These are phyloP conservation scores for Clarias batrachus DNA, from an alignment of 2,113 vertebrate genomes.

Conservation along the genomic window DNA sequence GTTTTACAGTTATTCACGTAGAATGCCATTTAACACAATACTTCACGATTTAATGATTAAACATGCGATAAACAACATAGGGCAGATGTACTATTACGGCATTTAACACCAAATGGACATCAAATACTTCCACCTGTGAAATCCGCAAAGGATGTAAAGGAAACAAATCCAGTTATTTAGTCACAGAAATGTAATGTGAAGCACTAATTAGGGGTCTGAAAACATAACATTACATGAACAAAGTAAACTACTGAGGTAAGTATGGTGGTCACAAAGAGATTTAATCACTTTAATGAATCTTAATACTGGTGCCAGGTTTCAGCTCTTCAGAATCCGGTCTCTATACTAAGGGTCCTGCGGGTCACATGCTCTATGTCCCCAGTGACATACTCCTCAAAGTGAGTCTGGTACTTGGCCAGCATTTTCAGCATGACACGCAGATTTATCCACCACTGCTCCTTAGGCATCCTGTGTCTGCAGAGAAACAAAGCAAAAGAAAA, in stretches of 20 bases:
- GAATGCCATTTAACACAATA: background rate
- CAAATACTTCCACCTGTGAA: background rate
- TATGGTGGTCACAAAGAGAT: background rate
- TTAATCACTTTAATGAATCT: background rate
- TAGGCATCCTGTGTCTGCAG: conserved; percentile 86
- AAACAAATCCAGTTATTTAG: background rate
- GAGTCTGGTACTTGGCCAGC: conserved; percentile 93
- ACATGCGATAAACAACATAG: background rate
- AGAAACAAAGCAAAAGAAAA: background rate
- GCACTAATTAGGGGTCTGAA: background rate
- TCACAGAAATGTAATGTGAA: background rate
- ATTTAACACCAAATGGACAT: conserved; percentile 27
- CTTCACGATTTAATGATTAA: background rate
- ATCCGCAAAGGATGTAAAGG: background rate
- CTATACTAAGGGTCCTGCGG: conserved; percentile 84
- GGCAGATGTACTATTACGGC: background rate
- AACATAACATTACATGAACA: background rate
- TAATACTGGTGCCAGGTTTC: background rate
- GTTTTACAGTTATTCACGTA: background rate
- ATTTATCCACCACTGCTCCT: conserved; percentile 91
- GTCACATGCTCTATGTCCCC: conserved; percentile 91
- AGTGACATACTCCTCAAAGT: conserved; percentile 86
- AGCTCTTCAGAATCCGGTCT: conserved; percentile 82
- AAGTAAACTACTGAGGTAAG: background rate
- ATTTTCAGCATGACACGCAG: conserved; percentile 91